Evolutionary conservation across 2,113 vertebrate genomes (phyloP).

Genomic region (Dromiciops gliroides): DNA sequence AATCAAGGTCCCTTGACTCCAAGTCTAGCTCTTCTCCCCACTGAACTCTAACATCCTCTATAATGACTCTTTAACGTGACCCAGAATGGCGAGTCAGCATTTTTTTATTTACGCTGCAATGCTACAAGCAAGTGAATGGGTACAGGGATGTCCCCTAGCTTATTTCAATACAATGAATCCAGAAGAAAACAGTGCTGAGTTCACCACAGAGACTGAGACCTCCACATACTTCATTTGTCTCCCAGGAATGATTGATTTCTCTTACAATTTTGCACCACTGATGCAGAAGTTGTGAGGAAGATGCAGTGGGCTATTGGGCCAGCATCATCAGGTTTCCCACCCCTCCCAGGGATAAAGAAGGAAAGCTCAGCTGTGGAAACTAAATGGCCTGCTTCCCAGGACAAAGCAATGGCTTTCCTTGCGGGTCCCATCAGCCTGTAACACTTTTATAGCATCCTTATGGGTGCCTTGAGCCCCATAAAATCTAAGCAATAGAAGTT

Average conservation of each 20-base stretch:
- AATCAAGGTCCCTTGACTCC: background rate
- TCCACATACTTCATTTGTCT: background rate
- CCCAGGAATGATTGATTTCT: background rate
- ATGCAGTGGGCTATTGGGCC: background rate
- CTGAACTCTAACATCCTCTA: background rate
- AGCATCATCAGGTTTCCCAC: conserved; percentile 18
- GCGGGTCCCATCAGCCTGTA: background rate
- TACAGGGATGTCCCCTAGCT: background rate
- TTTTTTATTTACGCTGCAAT: background rate
- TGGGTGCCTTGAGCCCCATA: conserved; percentile 20
- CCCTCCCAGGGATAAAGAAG: conserved; percentile 5
- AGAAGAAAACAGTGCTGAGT: background rate
- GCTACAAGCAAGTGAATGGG: background rate
- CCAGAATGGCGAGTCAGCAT: background rate
- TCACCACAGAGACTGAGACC: background rate
- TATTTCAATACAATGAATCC: background rate
- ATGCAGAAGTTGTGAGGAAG: background rate
- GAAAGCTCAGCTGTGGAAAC: background rate
- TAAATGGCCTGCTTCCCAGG: conserved; percentile 16
- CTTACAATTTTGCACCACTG: background rate
- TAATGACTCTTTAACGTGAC: background rate
- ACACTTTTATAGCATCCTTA: conserved; percentile 49
- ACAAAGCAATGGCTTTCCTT: background rate
- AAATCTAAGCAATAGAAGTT: conserved; percentile 37
- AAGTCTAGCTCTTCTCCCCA: background rate